Percentiles rank a stretch among this genome's conserved stretches.
These are phyloP conservation scores for Apodemus agrarius DNA, from an alignment of 2,797 vertebrate species.

Conservation along the genomic window DNA sequence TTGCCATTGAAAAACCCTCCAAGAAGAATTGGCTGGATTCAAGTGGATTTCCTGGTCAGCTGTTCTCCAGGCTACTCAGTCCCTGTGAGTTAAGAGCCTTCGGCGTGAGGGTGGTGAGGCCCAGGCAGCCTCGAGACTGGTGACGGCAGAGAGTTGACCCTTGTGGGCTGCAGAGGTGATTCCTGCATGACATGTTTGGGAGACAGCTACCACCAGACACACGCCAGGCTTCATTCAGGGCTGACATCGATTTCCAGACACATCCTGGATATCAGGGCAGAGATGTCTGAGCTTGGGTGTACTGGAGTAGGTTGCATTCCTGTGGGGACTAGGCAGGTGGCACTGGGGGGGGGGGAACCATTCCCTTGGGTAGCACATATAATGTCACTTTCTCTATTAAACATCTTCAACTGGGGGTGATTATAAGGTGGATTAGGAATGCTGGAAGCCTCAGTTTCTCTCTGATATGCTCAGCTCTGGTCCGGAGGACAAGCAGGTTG, in stretches of 20 bases:
- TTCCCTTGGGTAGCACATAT: background rate
- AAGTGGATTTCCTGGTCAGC: constrained; percentile 36
- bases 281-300: background rate
- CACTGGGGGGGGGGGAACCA: too few species aligned
- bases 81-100: background rate
- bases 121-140: rapidly evolving
- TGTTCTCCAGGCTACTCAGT: background rate
- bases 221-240: background rate
- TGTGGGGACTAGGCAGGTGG: background rate
- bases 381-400: too few species aligned
- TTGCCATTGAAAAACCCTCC: constrained; percentile 54
- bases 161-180: background rate
- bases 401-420: rapidly evolving
- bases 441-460: background rate
- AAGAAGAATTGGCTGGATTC: constrained; percentile 43
- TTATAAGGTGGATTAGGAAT: background rate
- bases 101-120: rapidly evolving
- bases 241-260: background rate
- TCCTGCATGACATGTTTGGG: rapidly evolving
- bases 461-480: background rate
- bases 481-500: background rate
- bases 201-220: background rate
- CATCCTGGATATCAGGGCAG: background rate
- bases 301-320: rapidly evolving
- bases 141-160: rapidly evolving